Conservation (phyloP, 2,113 vertebrate species). For the Speoplatyrhinus poulsoni region DNA sequence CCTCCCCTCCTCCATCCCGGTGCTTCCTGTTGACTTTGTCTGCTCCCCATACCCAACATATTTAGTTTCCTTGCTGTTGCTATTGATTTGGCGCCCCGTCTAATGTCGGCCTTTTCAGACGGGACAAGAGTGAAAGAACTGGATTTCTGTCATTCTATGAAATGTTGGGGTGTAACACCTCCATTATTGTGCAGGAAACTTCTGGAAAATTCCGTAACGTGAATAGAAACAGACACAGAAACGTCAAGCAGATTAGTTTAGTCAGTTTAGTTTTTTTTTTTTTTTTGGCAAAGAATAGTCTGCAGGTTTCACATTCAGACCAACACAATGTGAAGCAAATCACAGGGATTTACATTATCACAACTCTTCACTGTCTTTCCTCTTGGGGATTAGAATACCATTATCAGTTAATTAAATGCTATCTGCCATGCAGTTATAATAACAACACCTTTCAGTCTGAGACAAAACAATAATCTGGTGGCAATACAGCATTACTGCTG, state of each 20-base stretch:
- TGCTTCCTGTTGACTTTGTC: constrained; percentile 18
- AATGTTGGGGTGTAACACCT: constrained; percentile 39
- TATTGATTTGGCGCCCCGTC: constrained; percentile 36
- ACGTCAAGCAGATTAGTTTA: constrained; percentile 16
- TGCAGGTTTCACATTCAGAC: constrained; percentile 17
- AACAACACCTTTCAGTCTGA: constrained; percentile 57
- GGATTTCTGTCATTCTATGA: constrained; percentile 45
- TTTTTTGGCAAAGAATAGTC: constrained; percentile 43
- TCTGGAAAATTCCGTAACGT: constrained; percentile 14
- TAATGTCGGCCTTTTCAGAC: constrained; percentile 2
- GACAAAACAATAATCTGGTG: constrained; percentile 35
- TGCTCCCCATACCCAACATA: constrained; percentile 5
- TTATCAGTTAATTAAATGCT: constrained; percentile 73
- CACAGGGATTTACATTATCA: constrained; percentile 51
- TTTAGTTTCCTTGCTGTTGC: constrained; percentile 16
- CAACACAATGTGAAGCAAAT: constrained; percentile 47
- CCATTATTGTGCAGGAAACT: constrained; percentile 25
- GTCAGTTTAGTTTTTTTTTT: constrained; percentile 33
- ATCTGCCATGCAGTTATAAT: constrained; percentile 52
- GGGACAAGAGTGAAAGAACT: constrained; percentile 31
- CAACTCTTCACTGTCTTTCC: constrained; percentile 46
- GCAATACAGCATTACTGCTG: constrained; percentile 27
- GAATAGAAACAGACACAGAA: constrained; percentile 36
- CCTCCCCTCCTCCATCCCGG: too few species aligned
- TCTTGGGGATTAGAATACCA: constrained; percentile 49